phyloP scores from a whole-genome alignment of 1,140 invertebrate species.

The Diachasma alloeum region DNA sequence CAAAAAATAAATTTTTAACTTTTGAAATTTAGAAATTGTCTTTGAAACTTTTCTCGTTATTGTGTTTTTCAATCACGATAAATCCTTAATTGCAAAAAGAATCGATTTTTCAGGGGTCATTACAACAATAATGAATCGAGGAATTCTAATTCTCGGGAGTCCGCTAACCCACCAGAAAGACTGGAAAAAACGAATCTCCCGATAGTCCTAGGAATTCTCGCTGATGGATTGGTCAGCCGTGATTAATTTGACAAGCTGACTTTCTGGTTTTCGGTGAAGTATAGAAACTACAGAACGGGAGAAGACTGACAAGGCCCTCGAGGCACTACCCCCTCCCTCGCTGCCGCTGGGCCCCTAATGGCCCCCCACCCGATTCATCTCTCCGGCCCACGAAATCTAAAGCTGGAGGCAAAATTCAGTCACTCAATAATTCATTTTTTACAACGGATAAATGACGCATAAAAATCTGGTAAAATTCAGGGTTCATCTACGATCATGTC shows the following conservation, averaged over 20 bases:
- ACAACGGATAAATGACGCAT: not conserved
- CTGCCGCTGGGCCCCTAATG: slow-evolving; percentile 14
- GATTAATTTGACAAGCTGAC: slow-evolving; percentile 68
- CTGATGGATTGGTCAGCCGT: slow-evolving; percentile 68
- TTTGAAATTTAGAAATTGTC: no score
- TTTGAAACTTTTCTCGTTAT: no score
- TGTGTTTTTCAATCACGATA: not conserved
- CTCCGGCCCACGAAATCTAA: not conserved
- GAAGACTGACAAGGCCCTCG: slow-evolving; percentile 57
- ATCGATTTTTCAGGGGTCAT: not conserved
- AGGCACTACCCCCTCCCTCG: slow-evolving; percentile 48
- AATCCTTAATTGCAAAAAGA: not conserved
- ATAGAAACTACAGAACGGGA: slow-evolving; percentile 22
- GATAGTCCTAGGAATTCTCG: slow-evolving; percentile 59
- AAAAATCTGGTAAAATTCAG: not conserved
- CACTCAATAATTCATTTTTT: not conserved
- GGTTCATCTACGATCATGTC: not conserved
- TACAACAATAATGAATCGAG: not conserved
- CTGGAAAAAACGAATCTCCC: not conserved
- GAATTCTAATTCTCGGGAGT: not conserved
- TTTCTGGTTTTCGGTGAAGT: slow-evolving; percentile 64
- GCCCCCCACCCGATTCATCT: not conserved
- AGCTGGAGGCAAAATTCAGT: not conserved
- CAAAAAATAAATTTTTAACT: no score
- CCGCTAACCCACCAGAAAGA: not conserved